A percentile compares a stretch with the other conserved stretches of the same genome.
phyloP scores from a whole-genome alignment of 2,888 invertebrate genomes.

The Synergus itoensis region DNA sequence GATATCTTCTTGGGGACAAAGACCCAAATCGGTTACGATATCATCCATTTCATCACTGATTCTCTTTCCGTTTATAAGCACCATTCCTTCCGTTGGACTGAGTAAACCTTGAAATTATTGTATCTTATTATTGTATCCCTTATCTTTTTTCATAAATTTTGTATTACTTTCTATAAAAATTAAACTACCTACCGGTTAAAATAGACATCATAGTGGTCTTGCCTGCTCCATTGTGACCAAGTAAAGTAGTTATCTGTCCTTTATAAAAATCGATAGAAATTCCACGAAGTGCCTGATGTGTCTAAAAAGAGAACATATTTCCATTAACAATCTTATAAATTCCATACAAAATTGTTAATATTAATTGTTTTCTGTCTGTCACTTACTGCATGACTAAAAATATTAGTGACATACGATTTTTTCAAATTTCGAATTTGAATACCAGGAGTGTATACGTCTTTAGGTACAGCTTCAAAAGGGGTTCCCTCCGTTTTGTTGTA shows the following conservation, averaged over 20 bases:
- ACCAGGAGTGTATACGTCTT: conserved; percentile 69
- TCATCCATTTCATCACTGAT: conserved; percentile 83
- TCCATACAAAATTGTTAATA: not conserved
- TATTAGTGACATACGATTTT: conserved; percentile 72
- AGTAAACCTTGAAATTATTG: conserved; percentile 82
- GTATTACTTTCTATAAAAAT: not conserved
- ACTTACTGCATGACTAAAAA: conserved; percentile 65
- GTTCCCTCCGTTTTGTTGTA: conserved; percentile 65
- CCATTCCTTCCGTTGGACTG: conserved; percentile 84
- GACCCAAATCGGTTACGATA: conserved; percentile 87
- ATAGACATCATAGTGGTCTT: conserved; percentile 97
- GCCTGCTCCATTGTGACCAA: conserved; percentile 94
- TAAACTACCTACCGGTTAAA: conserved; percentile 84
- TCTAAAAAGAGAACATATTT: not conserved
- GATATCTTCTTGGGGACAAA: conserved; percentile 95
- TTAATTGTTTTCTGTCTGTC: not conserved
- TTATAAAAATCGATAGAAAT: conserved; percentile 83
- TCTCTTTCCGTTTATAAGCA: conserved; percentile 86
- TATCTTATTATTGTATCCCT: not conserved
- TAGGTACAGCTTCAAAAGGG: conserved; percentile 72
- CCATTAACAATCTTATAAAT: conserved; percentile 15
- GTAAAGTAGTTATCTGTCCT: conserved; percentile 92
- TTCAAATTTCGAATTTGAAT: conserved; percentile 79
- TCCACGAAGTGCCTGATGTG: conserved; percentile 68
- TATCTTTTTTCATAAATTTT: conserved; percentile 5